Evolutionary conservation across 2,888 invertebrate genomes (phyloP).

Genomic region (Stenotaenia linearis): DNA sequence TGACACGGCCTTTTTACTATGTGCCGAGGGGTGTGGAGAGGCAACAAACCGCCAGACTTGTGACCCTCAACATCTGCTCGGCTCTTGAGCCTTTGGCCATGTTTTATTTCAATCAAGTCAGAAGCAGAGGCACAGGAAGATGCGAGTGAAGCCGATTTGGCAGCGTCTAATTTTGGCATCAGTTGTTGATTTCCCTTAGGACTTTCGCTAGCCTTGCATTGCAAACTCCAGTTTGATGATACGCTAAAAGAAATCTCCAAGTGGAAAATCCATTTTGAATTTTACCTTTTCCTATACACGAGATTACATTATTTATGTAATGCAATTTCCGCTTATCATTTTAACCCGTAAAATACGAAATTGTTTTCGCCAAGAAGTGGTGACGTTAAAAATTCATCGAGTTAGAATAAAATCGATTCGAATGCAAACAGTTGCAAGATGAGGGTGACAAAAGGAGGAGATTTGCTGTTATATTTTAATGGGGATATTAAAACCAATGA

Average conservation of each 20-base stretch:
- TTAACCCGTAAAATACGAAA: no score
- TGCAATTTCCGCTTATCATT: not conserved
- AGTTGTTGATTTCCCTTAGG: not conserved
- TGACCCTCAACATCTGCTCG: not conserved
- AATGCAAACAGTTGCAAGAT: no score
- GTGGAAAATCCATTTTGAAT: not conserved
- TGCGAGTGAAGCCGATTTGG: not conserved
- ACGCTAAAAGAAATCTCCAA: not conserved
- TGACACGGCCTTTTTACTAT: not conserved
- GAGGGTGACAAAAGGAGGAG: no score
- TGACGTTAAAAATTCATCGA: no score
- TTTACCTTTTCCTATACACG: not conserved
- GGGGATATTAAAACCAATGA: no score
- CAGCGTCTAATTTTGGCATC: not conserved
- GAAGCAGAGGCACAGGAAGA: not conserved
- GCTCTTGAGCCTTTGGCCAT: not conserved
- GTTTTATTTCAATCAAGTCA: not conserved
- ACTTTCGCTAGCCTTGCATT: not conserved
- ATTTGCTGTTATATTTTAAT: no score
- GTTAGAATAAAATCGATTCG: no score
- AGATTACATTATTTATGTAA: not conserved
- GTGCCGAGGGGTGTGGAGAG: not conserved
- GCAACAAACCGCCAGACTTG: not conserved
- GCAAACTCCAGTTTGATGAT: not conserved
- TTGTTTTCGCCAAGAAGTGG: no score